Conservation (phyloP, 2,888 invertebrate species). For the Morpho deidamia region DNA sequence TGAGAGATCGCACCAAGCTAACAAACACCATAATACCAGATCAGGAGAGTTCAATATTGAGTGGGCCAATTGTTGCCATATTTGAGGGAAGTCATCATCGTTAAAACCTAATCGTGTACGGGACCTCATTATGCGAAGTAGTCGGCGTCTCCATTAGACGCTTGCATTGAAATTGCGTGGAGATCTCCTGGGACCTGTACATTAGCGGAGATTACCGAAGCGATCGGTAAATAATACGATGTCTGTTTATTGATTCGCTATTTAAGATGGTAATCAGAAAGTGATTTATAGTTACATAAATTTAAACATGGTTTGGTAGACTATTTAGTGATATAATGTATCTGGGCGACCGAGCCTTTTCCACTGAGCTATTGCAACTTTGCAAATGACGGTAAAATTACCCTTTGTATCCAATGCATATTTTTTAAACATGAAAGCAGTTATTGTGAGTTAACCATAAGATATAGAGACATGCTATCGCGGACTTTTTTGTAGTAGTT, state of each 20-base stretch:
- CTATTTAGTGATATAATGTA: too few relatives aligned
- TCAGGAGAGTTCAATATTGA: slow-evolving; percentile 29
- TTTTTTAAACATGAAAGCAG: too few relatives aligned
- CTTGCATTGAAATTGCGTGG: slow-evolving; percentile 26
- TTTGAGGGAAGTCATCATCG: slow-evolving; percentile 58
- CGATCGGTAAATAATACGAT: slow-evolving; percentile 1
- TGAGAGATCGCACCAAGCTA: slow-evolving; percentile 17
- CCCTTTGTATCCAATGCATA: too few relatives aligned
- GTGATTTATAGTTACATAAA: too few relatives aligned
- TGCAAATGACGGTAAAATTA: too few relatives aligned
- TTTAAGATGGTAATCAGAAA: too few relatives aligned
- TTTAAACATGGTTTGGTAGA: too few relatives aligned
- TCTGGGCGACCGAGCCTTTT: too few relatives aligned
- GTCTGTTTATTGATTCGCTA: background rate
- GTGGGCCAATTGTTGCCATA: slow-evolving; percentile 5
- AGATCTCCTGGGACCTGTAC: slow-evolving; percentile 7
- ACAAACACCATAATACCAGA: slow-evolving; percentile 22
- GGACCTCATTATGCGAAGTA: slow-evolving; percentile 65
- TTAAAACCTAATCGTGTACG: slow-evolving; percentile 69
- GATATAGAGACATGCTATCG: too few relatives aligned
- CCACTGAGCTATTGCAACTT: too few relatives aligned
- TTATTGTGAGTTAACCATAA: too few relatives aligned
- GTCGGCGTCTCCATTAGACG: slow-evolving; percentile 48
- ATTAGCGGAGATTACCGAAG: slow-evolving; percentile 8
- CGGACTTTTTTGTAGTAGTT: too few relatives aligned